Base-by-base conservation (phyloP, 2,888 invertebrate genomes). In the Ptychoptera albimana region DNA sequence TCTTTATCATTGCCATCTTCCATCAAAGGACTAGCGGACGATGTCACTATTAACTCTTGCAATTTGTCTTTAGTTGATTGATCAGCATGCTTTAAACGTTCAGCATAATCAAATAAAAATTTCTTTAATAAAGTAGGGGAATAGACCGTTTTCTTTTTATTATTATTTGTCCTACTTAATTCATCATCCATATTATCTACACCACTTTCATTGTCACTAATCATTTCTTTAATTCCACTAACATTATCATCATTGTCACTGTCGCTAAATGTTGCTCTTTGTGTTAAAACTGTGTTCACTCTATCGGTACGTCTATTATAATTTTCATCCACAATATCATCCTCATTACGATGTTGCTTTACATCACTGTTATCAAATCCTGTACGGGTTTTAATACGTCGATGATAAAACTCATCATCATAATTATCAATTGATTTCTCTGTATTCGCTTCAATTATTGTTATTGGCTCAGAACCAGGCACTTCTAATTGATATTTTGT, bases 51-150 rank as follows among this genome's bases (percentile, higher is more conserved):
- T 23, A 42, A 15, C 8, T 7, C 42, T 2, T 42, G n/a, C 10
- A 42, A 23, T 29, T 34, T 48, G 51, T 47, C 35, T 36, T 44
- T 8, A 11, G 36, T 39, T 8, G 42, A 9, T 8, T 10, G 29
- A 8, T 35, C 11, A 11, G 34, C n/a, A 35, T 30, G 23, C 12
- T 62, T 74, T 1, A 74, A 59, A 55, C 73, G 74, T 12, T 71
- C 73, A 1, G 74, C 70, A 54, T 77, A 77, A 31, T 73, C 70
- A 48, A 73, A 64, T 44, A 77, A 66, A 52, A 75, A 74, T 51
- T 77, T 74, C 49, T 77, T 74, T 13, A 77, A 59, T 37, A 73
- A 70, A 48, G 74, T 74, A 3, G 77, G 74, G 1, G 69, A 66
- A 45, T 55, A 57, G 8, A 53, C 53, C 6, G 57, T 58, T 52